A percentile compares a stretch with the other conserved stretches of the same genome.
Evolutionary conservation across 2,797 vertebrate species (phyloP).

Genomic region (Fringilla coelebs): DNA sequence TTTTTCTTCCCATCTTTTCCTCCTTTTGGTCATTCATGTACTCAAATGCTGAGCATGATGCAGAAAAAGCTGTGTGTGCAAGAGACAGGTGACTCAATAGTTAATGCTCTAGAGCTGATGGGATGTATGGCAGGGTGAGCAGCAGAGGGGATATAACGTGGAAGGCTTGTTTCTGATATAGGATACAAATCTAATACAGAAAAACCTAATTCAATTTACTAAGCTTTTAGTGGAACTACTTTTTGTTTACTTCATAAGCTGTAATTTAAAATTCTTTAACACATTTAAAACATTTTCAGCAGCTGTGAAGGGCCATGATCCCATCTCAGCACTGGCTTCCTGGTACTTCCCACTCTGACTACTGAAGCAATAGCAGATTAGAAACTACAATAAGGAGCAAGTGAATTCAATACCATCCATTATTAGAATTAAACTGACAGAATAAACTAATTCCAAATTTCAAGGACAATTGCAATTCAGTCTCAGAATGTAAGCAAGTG

Average conservation of each 20-base stretch:
- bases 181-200: not conserved
- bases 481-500: not conserved
- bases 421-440: not conserved
- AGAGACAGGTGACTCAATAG: not conserved
- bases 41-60: not conserved
- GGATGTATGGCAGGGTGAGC: not conserved
- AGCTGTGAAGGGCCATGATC: not conserved
- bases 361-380: not conserved
- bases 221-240: slow-evolving; percentile 2
- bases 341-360: not conserved
- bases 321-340: not conserved
- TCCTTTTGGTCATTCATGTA: not conserved
- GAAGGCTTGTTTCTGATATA: not conserved
- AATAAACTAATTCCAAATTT: not conserved
- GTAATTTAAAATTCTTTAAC: not conserved
- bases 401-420: not conserved
- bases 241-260: not conserved
- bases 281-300: not conserved
- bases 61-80: not conserved
- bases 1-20: not conserved
- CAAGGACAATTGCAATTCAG: not conserved
- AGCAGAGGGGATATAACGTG: not conserved
- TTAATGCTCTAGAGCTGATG: not conserved
- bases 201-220: not conserved
- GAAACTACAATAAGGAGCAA: not conserved